Conservation (phyloP, 1,140 invertebrate species). For the Monomorium pharaonis region DNA sequence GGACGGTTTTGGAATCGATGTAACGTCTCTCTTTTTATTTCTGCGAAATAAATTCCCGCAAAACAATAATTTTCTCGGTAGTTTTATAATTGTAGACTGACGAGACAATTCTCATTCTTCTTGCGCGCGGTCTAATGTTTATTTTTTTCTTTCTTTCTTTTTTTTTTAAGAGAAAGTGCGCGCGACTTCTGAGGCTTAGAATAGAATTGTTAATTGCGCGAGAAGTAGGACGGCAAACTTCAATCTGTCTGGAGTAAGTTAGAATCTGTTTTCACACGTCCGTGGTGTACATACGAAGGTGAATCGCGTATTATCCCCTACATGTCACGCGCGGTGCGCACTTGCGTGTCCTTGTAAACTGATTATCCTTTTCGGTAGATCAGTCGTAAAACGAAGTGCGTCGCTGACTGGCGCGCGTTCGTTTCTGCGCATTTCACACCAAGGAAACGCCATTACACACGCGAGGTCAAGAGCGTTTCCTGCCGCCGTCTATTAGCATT, state of each 20-base stretch:
- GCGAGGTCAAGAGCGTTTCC: conserved; percentile 52
- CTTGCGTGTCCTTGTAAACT: conserved; percentile 55
- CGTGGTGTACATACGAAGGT: neutral
- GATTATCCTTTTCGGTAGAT: conserved; percentile 70
- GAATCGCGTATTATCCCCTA: neutral
- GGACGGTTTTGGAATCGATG: neutral
- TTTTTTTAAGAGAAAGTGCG: conserved; percentile 17
- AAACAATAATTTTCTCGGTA: neutral
- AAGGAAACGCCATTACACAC: conserved; percentile 30
- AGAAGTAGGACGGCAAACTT: neutral
- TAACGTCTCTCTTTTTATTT: neutral
- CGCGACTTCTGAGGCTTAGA: neutral
- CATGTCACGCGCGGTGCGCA: neutral
- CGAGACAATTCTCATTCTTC: neutral
- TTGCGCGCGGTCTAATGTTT: neutral
- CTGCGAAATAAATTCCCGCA: neutral
- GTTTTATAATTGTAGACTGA: too few relatives aligned
- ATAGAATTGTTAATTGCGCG: conserved; percentile 6
- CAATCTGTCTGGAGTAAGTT: neutral
- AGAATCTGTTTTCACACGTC: neutral
- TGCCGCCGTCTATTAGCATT: conserved; percentile 28
- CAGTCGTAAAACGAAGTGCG: conserved; percentile 16
- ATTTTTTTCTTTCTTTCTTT: too few relatives aligned
- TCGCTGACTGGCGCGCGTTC: neutral
- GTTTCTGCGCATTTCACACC: conserved; percentile 28